phyloP scores from a whole-genome alignment of 1,140 invertebrate species.

The Hirudo medicinalis region DNA sequence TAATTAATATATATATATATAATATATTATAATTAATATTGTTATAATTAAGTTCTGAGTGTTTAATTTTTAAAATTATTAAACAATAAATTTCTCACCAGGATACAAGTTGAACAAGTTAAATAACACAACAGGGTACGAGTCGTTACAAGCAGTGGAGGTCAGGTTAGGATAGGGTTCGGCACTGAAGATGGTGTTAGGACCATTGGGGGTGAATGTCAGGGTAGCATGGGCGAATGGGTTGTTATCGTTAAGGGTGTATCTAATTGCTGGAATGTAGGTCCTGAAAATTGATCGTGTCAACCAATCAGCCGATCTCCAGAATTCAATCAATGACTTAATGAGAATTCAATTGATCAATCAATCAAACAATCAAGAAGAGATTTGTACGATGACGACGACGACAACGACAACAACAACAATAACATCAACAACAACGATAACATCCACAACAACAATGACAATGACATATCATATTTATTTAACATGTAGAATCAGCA shows the following conservation, averaged over 20 bases:
- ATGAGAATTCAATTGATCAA: neutral
- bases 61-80: neutral
- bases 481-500: too few species aligned
- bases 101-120: neutral
- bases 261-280: constrained; percentile 18
- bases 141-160: neutral
- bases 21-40: too few species aligned
- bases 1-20: too few species aligned
- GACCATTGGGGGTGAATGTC: neutral
- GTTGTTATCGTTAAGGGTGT: constrained; percentile 9
- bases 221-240: constrained; percentile 12
- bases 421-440: too few species aligned
- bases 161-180: neutral
- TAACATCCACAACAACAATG: too few species aligned
- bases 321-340: neutral
- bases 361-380: neutral
- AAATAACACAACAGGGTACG: neutral
- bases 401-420: too few species aligned
- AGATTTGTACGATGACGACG: neutral
- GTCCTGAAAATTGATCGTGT: neutral
- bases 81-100: neutral
- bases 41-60: neutral
- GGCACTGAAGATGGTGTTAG: neutral
- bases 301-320: too few species aligned
- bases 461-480: constrained; percentile 1